A percentile compares a stretch with the other conserved stretches of the same genome.
phyloP scores from a whole-genome alignment of 2,888 invertebrate genomes.

The Julus scandinavius region DNA sequence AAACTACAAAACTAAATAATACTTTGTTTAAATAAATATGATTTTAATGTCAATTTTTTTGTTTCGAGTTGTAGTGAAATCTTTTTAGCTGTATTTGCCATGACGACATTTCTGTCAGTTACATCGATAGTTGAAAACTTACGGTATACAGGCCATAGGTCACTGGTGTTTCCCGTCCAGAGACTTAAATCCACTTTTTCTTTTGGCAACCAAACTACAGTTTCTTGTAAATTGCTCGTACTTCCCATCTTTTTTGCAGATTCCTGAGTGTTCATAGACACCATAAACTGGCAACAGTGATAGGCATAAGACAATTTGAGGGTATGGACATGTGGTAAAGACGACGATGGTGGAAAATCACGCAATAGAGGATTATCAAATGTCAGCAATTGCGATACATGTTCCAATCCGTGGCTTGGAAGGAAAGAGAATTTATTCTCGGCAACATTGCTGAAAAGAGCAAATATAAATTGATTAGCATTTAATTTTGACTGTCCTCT shows the following conservation, averaged over 20 bases:
- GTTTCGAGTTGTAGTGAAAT: no score
- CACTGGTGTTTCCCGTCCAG: slow-evolving; percentile 82
- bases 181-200: slow-evolving; percentile 78
- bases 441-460: slow-evolving; percentile 79
- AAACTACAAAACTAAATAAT: no score
- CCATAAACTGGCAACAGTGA: slow-evolving; percentile 92
- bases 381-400: slow-evolving; percentile 85
- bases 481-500: not conserved
- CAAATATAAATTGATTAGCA: not conserved
- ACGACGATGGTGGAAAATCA: slow-evolving; percentile 87
- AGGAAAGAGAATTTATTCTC: slow-evolving; percentile 86
- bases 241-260: slow-evolving; percentile 69
- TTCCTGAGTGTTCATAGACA: slow-evolving; percentile 62
- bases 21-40: no score
- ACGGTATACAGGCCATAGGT: slow-evolving; percentile 87
- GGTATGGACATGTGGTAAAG: slow-evolving; percentile 86
- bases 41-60: no score
- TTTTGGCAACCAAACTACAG: slow-evolving; percentile 71
- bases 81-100: no score
- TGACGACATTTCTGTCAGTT: no score
- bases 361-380: slow-evolving; percentile 89
- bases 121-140: slow-evolving; percentile 64
- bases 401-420: slow-evolving; percentile 83
- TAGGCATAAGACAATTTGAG: slow-evolving; percentile 92
- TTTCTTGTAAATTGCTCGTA: slow-evolving; percentile 70